phyloP scores from a whole-genome alignment of 2,113 vertebrate species.

The Myanophis thanlyinensis region DNA sequence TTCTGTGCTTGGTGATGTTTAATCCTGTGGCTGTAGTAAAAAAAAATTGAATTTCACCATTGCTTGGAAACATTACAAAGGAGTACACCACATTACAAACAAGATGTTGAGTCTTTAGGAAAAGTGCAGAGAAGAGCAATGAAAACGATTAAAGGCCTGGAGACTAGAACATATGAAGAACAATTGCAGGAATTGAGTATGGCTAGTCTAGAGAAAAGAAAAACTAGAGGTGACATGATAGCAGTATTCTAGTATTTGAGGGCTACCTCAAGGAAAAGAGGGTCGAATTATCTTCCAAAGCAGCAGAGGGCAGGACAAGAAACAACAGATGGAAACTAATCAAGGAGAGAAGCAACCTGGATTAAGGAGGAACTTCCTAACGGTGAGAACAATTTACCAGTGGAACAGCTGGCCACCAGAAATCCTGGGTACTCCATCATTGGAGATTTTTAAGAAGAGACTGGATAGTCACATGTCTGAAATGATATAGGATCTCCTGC shows the following conservation, averaged over 20 bases:
- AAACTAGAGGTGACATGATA: not conserved
- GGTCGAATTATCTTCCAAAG: not conserved
- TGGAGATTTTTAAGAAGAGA: not conserved
- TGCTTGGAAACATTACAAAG: not conserved
- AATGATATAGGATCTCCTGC: not conserved
- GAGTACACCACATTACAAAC: not conserved
- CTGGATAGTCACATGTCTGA: not conserved
- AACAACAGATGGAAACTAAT: not conserved
- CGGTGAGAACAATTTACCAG: not conserved
- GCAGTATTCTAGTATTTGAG: not conserved
- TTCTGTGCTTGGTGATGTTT: too few species aligned
- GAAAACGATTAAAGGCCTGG: not conserved
- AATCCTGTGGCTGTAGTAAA: too few species aligned
- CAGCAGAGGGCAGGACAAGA: not conserved
- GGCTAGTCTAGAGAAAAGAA: not conserved
- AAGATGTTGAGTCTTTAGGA: not conserved
- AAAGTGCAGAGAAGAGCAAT: not conserved
- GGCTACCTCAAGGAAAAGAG: not conserved
- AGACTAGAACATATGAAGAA: not conserved
- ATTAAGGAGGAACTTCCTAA: not conserved
- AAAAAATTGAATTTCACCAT: too few species aligned
- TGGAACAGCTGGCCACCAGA: not conserved
- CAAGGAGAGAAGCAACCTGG: not conserved
- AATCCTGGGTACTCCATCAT: rapidly evolving
- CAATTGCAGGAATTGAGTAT: not conserved